Base-by-base conservation (phyloP, 1,140 invertebrate genomes). In the Listronotus bonariensis region DNA sequence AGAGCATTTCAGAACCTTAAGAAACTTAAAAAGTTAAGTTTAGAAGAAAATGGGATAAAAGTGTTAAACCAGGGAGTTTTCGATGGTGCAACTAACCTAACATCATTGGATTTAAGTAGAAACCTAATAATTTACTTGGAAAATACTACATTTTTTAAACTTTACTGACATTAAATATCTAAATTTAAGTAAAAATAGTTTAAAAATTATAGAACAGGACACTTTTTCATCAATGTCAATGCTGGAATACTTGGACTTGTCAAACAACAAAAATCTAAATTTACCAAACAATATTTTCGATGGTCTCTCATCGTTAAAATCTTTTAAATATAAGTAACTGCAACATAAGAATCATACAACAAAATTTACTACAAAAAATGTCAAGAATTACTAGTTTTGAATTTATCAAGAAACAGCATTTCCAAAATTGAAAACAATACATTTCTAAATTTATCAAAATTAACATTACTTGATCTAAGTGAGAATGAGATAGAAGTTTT, bases 401-500 rank as follows among this genome's bases (percentile, higher is more conserved):
- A 61, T 34, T 5, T 61, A 15, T 52, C 48, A 7, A 32, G 38
- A 43, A 61, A 61, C 17, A 2, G 3, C 4, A 61, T 61, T 8
- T 26, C 7, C 6, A 4, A 42, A 7, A 15, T 61, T n/a, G 38
- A 61, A 5, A 14, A 53, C 11, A 52, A 61, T 42, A 11, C 48
- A 31, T 53, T 61, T 14, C 41, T 6, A 9, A 61, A 53, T 43
- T 20, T 61, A 31, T 52, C 36, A 1, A 43, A 67, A 20, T 64
- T 75, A 48, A 42, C 58, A 41, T 17, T 20, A 15, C 45, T 72
- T 34, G 67, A 72, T 57, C 65, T 75, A 31, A 65, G 66, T 62
- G 15, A 51, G 18, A 73, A 75, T 56, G 15, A 45, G 10, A 36
- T 72, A 14, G 38, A 67, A 2, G 9, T 10, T 26, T 43, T 71